Conservation (phyloP, 2,797 vertebrate genomes). For the Oreortyx pictus region DNA sequence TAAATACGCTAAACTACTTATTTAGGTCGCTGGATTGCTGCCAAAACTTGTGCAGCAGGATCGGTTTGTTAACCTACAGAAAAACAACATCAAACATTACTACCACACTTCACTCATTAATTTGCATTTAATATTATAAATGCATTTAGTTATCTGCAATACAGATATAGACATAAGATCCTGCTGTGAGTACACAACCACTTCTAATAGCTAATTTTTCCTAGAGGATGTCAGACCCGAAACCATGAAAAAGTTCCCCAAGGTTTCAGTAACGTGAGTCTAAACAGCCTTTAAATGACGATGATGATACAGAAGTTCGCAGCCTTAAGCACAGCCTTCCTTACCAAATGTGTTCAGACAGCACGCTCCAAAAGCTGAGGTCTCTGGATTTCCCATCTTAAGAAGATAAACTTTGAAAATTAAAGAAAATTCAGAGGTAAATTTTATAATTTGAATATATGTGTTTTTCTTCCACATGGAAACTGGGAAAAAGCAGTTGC, state of each 20-base stretch:
- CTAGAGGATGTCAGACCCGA: neutral
- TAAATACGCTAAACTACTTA: neutral
- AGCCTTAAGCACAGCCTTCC: neutral
- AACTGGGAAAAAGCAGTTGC: neutral
- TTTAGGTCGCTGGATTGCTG: neutral
- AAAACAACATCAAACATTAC: neutral
- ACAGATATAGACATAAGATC: neutral
- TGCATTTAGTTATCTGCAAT: neutral
- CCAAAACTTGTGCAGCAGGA: neutral
- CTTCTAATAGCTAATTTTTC: neutral
- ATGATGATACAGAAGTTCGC: neutral
- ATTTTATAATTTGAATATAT: too few relatives aligned
- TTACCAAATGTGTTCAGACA: neutral
- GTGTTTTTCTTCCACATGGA: too few relatives aligned
- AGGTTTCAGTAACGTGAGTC: neutral
- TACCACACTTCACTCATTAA: neutral
- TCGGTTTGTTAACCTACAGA: neutral
- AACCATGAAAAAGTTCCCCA: neutral
- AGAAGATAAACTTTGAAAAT: neutral
- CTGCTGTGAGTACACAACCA: neutral
- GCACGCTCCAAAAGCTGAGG: neutral
- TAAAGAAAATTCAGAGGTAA: neutral
- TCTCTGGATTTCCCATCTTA: neutral
- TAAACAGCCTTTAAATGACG: rapidly evolving
- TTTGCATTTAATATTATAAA: neutral